Conservation (phyloP, 2,888 invertebrate species). For the Stenotaenia linearis region DNA sequence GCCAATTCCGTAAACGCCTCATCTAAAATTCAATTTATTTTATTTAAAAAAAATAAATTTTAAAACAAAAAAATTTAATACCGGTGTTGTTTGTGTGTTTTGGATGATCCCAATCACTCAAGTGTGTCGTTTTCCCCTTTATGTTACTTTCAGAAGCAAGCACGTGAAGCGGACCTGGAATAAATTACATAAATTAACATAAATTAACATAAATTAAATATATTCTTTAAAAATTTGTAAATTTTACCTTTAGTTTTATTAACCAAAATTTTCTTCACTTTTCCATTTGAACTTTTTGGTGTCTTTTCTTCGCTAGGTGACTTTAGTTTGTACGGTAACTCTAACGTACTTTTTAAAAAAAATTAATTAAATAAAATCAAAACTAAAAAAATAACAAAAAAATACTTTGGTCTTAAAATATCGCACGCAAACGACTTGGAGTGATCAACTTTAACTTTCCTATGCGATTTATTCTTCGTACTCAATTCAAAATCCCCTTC, state of each 20-base stretch:
- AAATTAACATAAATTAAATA: too few relatives aligned
- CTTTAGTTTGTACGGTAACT: conserved; percentile 46
- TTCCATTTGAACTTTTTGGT: background rate
- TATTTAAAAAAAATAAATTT: background rate
- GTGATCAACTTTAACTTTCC: conserved; percentile 26
- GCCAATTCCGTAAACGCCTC: conserved; percentile 35
- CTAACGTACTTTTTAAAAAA: conserved; percentile 40
- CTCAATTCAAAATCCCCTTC: conserved; percentile 31
- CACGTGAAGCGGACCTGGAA: background rate
- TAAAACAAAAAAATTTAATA: background rate
- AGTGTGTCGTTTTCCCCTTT: conserved; percentile 34
- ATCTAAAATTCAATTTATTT: background rate
- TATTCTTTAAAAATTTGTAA: too few relatives aligned
- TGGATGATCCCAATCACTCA: conserved; percentile 34
- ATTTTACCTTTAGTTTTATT: conserved; percentile 2
- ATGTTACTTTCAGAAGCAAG: conserved; percentile 30
- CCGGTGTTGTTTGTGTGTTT: conserved; percentile 30
- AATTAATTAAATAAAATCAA: background rate
- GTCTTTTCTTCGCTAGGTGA: conserved; percentile 21
- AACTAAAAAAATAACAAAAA: background rate
- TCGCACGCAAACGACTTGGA: conserved; percentile 17
- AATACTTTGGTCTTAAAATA: conserved; percentile 14
- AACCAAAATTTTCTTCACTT: background rate
- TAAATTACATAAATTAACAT: too few relatives aligned
- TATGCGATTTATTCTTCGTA: conserved; percentile 27